phyloP scores from a whole-genome alignment of 1,140 invertebrate genomes.

The Mycetomoellerius zeteki region DNA sequence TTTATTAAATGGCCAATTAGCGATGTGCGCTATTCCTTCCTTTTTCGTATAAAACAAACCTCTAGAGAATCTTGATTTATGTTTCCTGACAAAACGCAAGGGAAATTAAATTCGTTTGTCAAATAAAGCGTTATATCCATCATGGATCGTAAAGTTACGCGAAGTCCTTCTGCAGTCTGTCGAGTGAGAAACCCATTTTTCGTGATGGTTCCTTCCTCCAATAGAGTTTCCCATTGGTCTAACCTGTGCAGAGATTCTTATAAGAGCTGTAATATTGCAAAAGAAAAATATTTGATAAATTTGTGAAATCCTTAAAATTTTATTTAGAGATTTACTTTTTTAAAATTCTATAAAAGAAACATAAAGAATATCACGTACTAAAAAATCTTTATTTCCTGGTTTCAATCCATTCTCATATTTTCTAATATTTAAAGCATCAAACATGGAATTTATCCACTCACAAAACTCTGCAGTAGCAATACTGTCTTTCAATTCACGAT shows the following conservation, averaged over 20 bases:
- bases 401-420: constrained; percentile 1
- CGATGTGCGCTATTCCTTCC: too few relatives aligned
- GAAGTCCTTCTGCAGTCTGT: constrained; percentile 10
- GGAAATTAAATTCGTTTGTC: neutral
- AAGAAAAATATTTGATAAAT: neutral
- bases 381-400: constrained; percentile 4
- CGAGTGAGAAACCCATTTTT: neutral
- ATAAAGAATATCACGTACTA: neutral
- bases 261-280: neutral
- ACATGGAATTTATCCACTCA: constrained; percentile 9
- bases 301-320: neutral
- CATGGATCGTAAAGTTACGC: constrained; percentile 5
- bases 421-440: constrained; percentile 9
- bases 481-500: constrained; percentile 1
- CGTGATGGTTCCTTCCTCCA: neutral
- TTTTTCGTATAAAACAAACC: constrained; percentile 9
- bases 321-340: too few relatives aligned
- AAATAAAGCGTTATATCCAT: neutral
- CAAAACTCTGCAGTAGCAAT: neutral
- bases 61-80: constrained; percentile 11
- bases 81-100: neutral
- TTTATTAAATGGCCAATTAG: too few relatives aligned
- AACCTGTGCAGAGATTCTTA: neutral
- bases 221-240: constrained; percentile 3
- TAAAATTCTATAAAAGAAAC: neutral